Evolutionary conservation across 1,140 invertebrate species (phyloP), one percentile per base, ranked within the genome.

Genomic region (Matsumurasca onukii): DNA sequence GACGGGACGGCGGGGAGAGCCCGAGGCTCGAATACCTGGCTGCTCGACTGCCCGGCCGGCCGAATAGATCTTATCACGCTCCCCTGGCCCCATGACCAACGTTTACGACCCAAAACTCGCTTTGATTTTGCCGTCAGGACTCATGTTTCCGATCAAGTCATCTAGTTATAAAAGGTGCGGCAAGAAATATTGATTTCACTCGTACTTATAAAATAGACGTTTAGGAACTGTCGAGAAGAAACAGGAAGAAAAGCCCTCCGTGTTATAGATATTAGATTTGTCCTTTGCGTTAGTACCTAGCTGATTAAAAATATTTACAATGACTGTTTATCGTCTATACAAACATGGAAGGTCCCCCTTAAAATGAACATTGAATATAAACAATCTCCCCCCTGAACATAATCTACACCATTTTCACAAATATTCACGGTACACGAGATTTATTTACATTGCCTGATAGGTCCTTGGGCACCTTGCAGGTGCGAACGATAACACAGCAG

Each of bases 361-460:
- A 72, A 72, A 72, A 72, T 72, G 70, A 69, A 72, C 71, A 72
- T 69, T 51, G 69, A 72, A 69, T 70, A 70, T 65, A 72, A 70
- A 70, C 57, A 39, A 55, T 68, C 61, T 68, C 27, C 66, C 63
- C 31, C 45, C 52, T 45, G 30, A 61, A 57, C n/a, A n/a, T 13
- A 52, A 55, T 29, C 52, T 55, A 67, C 55, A 67, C 68, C 67
- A 70, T 45, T 39, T 70, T 69, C 66, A 66, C 69, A 70, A 68
- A 70, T 63, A 72, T 49, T 66, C 61, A 70, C 55, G 49, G 63
- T 52, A 67, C 65, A 39, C 66, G 57, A 68, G 57, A 39, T 48
- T 49, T 70, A 68, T 72, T 64, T 67, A 70, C 67, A 69, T 22
- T 24, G 30, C 31, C 34, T 55, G 52, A 55, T 34, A 51, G 29